phyloP scores from a whole-genome alignment of 2,888 invertebrate genomes.

The Macaria liturata region DNA sequence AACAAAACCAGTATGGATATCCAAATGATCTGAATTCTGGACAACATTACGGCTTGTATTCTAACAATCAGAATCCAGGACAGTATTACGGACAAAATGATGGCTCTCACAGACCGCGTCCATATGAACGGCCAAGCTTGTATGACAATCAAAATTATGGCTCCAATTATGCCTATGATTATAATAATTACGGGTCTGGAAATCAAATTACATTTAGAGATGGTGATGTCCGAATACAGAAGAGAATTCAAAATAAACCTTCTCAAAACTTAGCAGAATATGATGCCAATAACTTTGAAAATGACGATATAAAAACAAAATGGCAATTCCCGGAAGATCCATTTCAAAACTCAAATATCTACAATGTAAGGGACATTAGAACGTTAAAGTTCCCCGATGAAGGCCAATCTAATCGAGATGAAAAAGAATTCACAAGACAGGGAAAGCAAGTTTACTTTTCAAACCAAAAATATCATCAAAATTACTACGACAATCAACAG shows the following conservation, averaged over 20 bases:
- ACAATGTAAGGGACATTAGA: constrained; percentile 34
- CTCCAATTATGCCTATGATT: constrained; percentile 44
- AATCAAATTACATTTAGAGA: constrained; percentile 40
- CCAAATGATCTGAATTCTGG: constrained; percentile 24
- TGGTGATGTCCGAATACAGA: constrained; percentile 46
- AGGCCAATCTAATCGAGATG: constrained; percentile 19
- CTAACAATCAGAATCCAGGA: constrained; percentile 22
- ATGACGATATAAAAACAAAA: constrained; percentile 41
- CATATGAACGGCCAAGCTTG: constrained; percentile 13
- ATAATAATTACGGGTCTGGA: constrained; percentile 35
- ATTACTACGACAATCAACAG: constrained; percentile 14
- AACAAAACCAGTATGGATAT: constrained; percentile 26
- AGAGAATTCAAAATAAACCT: constrained; percentile 65
- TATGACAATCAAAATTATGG: constrained; percentile 45
- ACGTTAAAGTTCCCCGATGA: constrained; percentile 50
- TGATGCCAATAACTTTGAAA: constrained; percentile 25
- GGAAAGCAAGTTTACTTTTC: constrained; percentile 43
- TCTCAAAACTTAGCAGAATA: constrained; percentile 26
- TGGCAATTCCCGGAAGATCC: constrained; percentile 57
- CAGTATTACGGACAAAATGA: constrained; percentile 2
- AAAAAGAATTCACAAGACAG: constrained; percentile 35
- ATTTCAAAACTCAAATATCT: constrained; percentile 30
- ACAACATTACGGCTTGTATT: constrained; percentile 29
- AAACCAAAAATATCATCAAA: constrained; percentile 20
- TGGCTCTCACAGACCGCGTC: not conserved